A percentile compares a stretch with the other conserved stretches of the same genome.
phyloP scores from a whole-genome alignment of 2,888 invertebrate species.

The Noctua comes region DNA sequence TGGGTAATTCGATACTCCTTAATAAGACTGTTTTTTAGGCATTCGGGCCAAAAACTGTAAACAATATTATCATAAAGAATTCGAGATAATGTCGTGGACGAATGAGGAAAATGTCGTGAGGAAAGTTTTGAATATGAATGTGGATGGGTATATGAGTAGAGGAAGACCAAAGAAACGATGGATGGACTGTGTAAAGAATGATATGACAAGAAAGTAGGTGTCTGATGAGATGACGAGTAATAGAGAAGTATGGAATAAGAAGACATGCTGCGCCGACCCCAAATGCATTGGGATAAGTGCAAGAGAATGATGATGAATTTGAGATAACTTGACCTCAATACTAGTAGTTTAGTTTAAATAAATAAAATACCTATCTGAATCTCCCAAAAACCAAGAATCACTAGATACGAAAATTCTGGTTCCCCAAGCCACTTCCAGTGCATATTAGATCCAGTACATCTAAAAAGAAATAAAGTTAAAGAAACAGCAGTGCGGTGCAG shows the following conservation, averaged over 20 bases:
- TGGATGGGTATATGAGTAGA: too few species aligned
- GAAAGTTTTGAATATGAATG: too few species aligned
- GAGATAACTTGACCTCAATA: background rate
- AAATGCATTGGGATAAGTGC: too few species aligned
- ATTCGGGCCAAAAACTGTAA: background rate
- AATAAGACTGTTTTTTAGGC: background rate
- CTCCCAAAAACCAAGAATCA: background rate
- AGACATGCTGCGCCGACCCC: too few species aligned
- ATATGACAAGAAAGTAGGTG: too few species aligned
- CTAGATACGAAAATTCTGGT: constrained; percentile 32
- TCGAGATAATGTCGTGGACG: too few species aligned
- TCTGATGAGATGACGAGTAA: too few species aligned
- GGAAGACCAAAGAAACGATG: too few species aligned
- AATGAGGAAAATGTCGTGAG: too few species aligned
- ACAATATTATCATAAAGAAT: background rate
- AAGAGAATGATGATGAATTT: too few species aligned
- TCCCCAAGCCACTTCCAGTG: constrained; percentile 55
- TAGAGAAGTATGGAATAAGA: too few species aligned
- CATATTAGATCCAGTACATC: constrained; percentile 60
- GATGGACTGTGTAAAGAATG: too few species aligned
- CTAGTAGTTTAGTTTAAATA: background rate
- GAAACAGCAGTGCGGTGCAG: constrained; percentile 67
- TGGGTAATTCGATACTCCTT: background rate
- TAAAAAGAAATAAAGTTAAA: constrained; percentile 65
- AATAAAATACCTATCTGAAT: background rate